These are phyloP conservation scores for Drosophila falleni DNA, from an alignment of 2,888 invertebrate species.

Conservation along the genomic window DNA sequence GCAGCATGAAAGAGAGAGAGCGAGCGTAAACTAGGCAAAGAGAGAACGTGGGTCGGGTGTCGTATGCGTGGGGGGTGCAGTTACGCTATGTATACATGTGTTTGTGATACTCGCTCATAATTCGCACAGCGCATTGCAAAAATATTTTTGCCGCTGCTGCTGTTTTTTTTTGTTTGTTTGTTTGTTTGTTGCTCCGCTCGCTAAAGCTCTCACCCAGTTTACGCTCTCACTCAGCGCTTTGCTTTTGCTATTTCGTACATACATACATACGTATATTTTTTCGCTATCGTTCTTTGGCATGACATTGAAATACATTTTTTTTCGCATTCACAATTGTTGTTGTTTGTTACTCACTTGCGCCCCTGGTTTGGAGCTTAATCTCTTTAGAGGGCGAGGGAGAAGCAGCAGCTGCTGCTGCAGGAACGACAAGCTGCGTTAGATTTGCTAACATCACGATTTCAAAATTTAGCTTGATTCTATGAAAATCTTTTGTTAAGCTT, in stretches of 20 bases:
- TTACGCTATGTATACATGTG: constrained; percentile 1
- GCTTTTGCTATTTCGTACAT: constrained; percentile 33
- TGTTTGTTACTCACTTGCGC: constrained; percentile 56
- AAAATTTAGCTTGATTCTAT: constrained; percentile 31
- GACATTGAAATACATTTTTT: constrained; percentile 58
- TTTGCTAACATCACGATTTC: constrained; percentile 43
- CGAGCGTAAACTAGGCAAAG: background rate
- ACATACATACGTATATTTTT: background rate
- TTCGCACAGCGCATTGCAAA: constrained; percentile 47
- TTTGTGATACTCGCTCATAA: constrained; percentile 39
- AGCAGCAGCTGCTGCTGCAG: constrained; percentile 15
- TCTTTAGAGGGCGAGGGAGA: constrained; percentile 24
- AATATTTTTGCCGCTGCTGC: constrained; percentile 36
- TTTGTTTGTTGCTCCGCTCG: constrained; percentile 53
- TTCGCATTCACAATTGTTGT: constrained; percentile 12
- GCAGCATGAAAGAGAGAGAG: constrained; percentile 11
- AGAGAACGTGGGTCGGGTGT: constrained; percentile 28
- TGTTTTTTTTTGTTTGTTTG: constrained; percentile 9
- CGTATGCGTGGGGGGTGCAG: constrained; percentile 29
- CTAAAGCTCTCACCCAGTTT: constrained; percentile 42
- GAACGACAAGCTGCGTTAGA: constrained; percentile 30
- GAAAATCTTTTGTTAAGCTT: constrained; percentile 20
- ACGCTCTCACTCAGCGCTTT: constrained; percentile 34
- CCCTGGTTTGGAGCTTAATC: constrained; percentile 43
- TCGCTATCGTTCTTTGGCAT: constrained; percentile 53